Base-by-base conservation (phyloP, 2,888 invertebrate genomes). In the Tineola bisselliella region DNA sequence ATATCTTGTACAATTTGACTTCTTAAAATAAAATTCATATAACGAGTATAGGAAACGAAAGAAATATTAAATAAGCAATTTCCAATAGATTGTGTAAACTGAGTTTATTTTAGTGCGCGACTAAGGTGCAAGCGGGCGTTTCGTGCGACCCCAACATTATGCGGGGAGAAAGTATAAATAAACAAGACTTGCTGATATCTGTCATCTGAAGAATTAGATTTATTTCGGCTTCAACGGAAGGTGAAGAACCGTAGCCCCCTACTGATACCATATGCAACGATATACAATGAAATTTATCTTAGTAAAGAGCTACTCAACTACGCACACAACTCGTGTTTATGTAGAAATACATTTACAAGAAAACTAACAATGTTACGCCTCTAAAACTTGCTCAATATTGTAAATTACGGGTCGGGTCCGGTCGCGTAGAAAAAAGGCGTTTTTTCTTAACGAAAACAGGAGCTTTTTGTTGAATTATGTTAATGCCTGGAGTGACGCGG, bases 131-230 rank as follows among this genome's bases (percentile, higher is more conserved):
- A 72, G 71, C 72, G 69, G 69, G 67, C 70, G 71, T 72, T 71
- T 72, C 77, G 79, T n/a, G 38, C 62, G 70, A 76, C 81, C 81
- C 81, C 76, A 74, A 71, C 65, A 66, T 65, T 72, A 69, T 68
- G 70, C 69, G 68, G 78, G 78, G 77, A 78, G 77, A 83, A 83
- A 81, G 77, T 84, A 87, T 83, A 86, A 84, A 87, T 87, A 87
- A 84, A 86, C 84, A 80, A 81, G 79, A 75, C 81, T 84, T 80
- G 81, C 86, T 84, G 87, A 84, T 87, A 84, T 84, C 84, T 84
- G 84, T 86, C 87, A 87, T 84, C 81, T 78, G 68, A 81, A 67
- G 83, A 79, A 82, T 84, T 83, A 84, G 82, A 86, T 86, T 86
- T 83, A 86, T 86, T 82, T 84, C 80, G 74, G 79, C 77, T 77